phyloP scores from a whole-genome alignment of 2,113 vertebrate species.

The Gulo gulo region DNA sequence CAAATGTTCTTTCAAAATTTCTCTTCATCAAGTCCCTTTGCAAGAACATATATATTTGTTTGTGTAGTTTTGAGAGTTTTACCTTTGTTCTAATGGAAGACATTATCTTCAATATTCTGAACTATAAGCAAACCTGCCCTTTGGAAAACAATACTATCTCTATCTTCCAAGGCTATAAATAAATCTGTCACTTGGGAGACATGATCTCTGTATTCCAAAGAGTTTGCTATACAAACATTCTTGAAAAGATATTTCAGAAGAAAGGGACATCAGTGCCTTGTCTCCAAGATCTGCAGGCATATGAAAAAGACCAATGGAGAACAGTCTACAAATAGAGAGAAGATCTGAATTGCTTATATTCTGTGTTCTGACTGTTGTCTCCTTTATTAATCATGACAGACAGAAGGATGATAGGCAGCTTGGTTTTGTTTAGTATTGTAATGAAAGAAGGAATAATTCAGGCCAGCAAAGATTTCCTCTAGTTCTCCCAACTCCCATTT shows the following conservation, averaged over 20 bases:
- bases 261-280: neutral
- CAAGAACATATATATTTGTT: neutral
- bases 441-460: neutral
- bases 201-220: neutral
- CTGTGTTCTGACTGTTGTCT: neutral
- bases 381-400: neutral
- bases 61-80: neutral
- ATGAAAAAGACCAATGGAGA: neutral
- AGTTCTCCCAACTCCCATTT: neutral
- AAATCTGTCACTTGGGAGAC: neutral
- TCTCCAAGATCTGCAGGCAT: neutral
- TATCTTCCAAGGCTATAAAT: neutral
- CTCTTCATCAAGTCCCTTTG: neutral
- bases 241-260: neutral
- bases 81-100: neutral
- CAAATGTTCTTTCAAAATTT: neutral
- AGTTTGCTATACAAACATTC: neutral
- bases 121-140: neutral
- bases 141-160: neutral
- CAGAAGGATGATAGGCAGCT: neutral
- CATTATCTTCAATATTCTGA: neutral
- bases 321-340: neutral
- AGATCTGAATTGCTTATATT: neutral
- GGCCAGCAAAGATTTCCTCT: neutral
- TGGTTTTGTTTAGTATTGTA: neutral